Evolutionary conservation across 1,140 invertebrate genomes (phyloP).

Genomic region (Ceratosolen fusciceps): DNA sequence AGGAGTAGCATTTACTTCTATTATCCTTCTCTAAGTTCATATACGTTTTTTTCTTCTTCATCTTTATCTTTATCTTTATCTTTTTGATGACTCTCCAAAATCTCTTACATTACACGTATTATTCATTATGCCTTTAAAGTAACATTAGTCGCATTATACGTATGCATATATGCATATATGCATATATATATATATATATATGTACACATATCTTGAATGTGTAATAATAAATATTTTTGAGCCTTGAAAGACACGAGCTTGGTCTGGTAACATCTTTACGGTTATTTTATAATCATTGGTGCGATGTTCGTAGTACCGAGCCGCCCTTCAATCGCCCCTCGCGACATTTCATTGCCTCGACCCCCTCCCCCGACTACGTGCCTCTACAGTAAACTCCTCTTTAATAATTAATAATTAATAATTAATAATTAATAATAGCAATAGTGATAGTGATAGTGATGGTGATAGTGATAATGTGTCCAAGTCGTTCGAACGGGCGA

Average conservation of each 20-base stretch:
- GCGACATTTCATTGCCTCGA: too few species aligned
- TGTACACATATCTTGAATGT: not conserved
- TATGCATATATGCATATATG: too few species aligned
- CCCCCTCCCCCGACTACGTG: too few species aligned
- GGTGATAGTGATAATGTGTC: too few species aligned
- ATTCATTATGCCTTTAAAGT: slow-evolving; percentile 22
- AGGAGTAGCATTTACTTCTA: slow-evolving; percentile 34
- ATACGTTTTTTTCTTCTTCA: too few species aligned
- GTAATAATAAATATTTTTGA: slow-evolving; percentile 37
- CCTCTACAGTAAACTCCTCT: too few species aligned
- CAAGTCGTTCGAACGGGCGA: slow-evolving; percentile 28
- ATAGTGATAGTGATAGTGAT: too few species aligned
- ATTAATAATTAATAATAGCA: slow-evolving; percentile 18
- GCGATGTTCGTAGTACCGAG: slow-evolving; percentile 41
- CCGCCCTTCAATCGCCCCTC: slow-evolving; percentile 33
- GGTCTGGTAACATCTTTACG: slow-evolving; percentile 46
- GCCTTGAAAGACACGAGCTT: slow-evolving; percentile 33
- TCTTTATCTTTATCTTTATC: too few species aligned
- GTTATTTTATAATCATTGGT: slow-evolving; percentile 37
- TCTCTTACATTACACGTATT: slow-evolving; percentile 19
- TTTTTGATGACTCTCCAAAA: slow-evolving; percentile 31
- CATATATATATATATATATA: too few species aligned
- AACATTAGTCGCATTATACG: slow-evolving; percentile 18
- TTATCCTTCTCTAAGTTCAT: slow-evolving; percentile 14
- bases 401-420: too few species aligned